Percentiles rank a stretch among this genome's conserved stretches.
phyloP scores from a whole-genome alignment of 2,797 vertebrate species.

The Poeciliopsis presidionis region DNA sequence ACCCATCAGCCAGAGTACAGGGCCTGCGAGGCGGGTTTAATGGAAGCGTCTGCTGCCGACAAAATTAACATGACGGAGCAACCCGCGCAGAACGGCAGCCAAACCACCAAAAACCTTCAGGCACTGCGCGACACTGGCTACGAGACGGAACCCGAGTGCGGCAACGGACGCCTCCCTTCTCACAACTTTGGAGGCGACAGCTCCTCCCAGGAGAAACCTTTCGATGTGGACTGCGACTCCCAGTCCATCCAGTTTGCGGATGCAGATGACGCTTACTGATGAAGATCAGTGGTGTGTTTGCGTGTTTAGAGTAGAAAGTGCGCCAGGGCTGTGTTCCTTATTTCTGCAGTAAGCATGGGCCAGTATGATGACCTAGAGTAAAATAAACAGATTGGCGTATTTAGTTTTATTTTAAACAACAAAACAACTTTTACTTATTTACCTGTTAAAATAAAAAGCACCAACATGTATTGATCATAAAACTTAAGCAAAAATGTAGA shows the following conservation, averaged over 20 bases:
- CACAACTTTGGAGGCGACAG: slow-evolving; percentile 77
- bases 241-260: slow-evolving; percentile 91
- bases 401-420: not conserved
- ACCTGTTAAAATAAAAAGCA: not conserved
- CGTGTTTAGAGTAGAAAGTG: slow-evolving; percentile 10
- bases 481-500: not conserved
- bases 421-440: not conserved
- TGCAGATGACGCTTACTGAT: slow-evolving; percentile 78
- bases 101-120: slow-evolving; percentile 79
- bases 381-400: not conserved
- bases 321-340: not conserved
- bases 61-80: slow-evolving; percentile 80
- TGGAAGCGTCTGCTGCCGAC: slow-evolving; percentile 82
- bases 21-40: slow-evolving; percentile 89
- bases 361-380: not conserved
- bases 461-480: not conserved
- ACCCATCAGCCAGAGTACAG: slow-evolving; percentile 82
- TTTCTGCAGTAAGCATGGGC: slow-evolving; percentile 17
- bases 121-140: slow-evolving; percentile 91
- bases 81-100: slow-evolving; percentile 83
- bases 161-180: slow-evolving; percentile 84
- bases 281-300: not conserved
- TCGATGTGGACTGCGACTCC: slow-evolving; percentile 92
- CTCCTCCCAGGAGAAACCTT: slow-evolving; percentile 84
- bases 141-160: slow-evolving; percentile 90